Conservation (phyloP, 2,113 vertebrate species). For the Microcebus tavaratra region DNA sequence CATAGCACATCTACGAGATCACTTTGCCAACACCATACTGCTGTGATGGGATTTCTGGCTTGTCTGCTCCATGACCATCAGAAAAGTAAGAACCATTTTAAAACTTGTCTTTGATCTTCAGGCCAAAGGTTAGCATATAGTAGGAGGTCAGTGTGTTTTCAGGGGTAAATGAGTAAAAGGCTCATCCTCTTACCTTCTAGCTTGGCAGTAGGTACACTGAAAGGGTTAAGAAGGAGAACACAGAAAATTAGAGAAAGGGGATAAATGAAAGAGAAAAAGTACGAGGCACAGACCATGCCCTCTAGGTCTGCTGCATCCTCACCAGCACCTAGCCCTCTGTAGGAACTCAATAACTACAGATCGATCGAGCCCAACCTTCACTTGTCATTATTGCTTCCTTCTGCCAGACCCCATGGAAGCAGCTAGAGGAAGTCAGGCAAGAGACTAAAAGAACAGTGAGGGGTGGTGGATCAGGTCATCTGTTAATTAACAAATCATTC, state of each 20-base stretch:
- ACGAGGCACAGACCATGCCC: not conserved
- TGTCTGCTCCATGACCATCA: not conserved
- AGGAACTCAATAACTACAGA: slow-evolving; percentile 41
- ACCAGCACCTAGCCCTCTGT: not conserved
- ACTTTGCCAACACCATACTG: not conserved
- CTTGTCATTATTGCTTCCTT: slow-evolving; percentile 32
- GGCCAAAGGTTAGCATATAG: not conserved
- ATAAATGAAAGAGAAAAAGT: not conserved
- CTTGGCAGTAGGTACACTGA: not conserved
- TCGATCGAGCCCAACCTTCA: not conserved
- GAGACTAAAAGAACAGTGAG: not conserved
- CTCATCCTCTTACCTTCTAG: not conserved
- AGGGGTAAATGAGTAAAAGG: not conserved
- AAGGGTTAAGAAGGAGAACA: slow-evolving; percentile 26
- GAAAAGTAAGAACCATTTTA: not conserved
- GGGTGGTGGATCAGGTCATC: not conserved
- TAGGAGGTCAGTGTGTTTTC: not conserved
- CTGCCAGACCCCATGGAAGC: not conserved
- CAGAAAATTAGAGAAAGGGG: not conserved
- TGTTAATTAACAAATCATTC: not conserved
- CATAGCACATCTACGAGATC: not conserved
- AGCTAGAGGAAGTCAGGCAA: not conserved
- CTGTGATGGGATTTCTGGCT: not conserved
- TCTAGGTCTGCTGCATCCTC: not conserved
- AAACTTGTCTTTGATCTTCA: not conserved